Evolutionary conservation across 2,888 invertebrate species (phyloP), one percentile per base, ranked within the genome.

Genomic region (Dichetophora obliterata): DNA sequence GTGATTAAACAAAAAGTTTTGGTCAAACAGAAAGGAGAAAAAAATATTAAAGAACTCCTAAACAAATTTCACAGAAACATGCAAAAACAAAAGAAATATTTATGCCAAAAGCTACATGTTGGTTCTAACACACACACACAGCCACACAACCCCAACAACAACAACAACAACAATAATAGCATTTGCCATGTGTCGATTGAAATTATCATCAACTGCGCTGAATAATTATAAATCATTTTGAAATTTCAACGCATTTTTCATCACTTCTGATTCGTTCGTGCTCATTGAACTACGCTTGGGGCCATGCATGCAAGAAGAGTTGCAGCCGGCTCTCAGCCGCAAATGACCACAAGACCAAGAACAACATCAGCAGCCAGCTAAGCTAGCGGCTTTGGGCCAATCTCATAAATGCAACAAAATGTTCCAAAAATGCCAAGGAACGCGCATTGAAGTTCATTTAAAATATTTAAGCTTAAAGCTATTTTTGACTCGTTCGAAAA

Each of bases 161-260:
- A 34, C 4, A 3, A 19, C 66, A 31, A 54, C 70, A 70, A 34
- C 70, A 70, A 54, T 9, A 57, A 34, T 4, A 34, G 27, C 16
- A 14, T 5, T 19, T 14, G 43, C 31, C 14, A 79, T 78, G 79
- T 80, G 80, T 78, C 80, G 78, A 80, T 80, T 77, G 80, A 78
- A 80, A 77, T 78, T 80, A 80, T 80, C 80, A 80, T 80, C 80
- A 78, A 78, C 77, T 77, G 76, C 75, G 68, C 75, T 75, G 75
- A 77, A 78, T 80, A 80, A 80, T 80, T 80, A 80, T 80, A 80
- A 80, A 80, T 80, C 80, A 80, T 78, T 74, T 27, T 68, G 76
- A 76, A 77, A 77, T 76, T 75, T 76, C 75, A 14, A 71, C 71
- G 75, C 78, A 79, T 80, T 52, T 59, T 75, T 43, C 48, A 76